Conservation (phyloP, 2,113 vertebrate species). For the Austrofundulus limnaeus region DNA sequence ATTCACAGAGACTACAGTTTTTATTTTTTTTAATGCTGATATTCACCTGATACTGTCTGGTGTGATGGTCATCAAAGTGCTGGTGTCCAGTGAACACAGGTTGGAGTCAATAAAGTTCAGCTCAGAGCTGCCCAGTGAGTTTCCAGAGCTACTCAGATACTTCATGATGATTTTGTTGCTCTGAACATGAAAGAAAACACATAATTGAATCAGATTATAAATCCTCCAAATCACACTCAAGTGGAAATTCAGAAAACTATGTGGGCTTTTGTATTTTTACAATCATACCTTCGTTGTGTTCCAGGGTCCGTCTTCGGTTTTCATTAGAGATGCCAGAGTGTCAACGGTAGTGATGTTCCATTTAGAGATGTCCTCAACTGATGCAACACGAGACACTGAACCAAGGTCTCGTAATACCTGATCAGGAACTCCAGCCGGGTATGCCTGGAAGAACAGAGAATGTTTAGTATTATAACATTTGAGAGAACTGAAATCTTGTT, state of each 20-base stretch:
- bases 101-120: conserved; percentile 63
- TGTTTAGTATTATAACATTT: background rate
- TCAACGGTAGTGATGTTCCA: conserved; percentile 64
- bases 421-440: conserved; percentile 49
- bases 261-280: too few relatives aligned
- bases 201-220: too few relatives aligned
- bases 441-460: conserved; percentile 48
- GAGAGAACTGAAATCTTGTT: background rate
- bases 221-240: too few relatives aligned
- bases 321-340: conserved; percentile 62
- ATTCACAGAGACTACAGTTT: background rate
- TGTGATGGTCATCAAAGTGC: conserved; percentile 35
- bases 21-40: background rate
- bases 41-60: conserved; percentile 43
- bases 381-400: conserved; percentile 62
- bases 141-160: conserved; percentile 61
- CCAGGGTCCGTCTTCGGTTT: conserved; percentile 56
- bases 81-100: conserved; percentile 72
- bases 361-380: conserved; percentile 56
- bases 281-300: conserved; percentile 47
- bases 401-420: conserved; percentile 40
- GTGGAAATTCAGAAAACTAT: background rate
- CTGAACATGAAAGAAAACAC: conserved; percentile 46
- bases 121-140: conserved; percentile 59
- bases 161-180: conserved; percentile 67